phyloP scores from a whole-genome alignment of 2,113 vertebrate species.

The Tauraco erythrolophus region DNA sequence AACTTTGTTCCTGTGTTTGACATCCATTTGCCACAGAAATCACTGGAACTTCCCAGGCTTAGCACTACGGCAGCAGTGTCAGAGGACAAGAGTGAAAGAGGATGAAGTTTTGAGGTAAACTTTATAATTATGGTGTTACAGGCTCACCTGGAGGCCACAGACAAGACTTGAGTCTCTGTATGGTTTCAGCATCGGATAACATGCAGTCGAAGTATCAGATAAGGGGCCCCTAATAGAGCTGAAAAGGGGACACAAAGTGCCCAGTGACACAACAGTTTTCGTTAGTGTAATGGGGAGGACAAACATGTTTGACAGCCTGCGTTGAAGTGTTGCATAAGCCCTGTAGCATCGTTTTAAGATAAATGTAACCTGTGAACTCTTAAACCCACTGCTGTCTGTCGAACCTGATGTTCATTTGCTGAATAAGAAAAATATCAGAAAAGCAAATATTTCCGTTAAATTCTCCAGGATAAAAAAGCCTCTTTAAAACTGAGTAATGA shows the following conservation, averaged over 20 bases:
- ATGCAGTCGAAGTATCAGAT: not conserved
- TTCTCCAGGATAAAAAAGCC: not conserved
- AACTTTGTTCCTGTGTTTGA: not conserved
- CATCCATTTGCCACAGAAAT: not conserved
- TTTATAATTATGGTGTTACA: not conserved
- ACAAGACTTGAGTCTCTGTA: not conserved
- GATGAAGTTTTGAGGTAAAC: not conserved
- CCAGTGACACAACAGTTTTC: not conserved
- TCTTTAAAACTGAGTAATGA: conserved; percentile 26
- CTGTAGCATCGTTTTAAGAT: not conserved
- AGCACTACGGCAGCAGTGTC: not conserved
- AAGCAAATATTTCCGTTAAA: conserved; percentile 13
- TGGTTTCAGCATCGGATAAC: not conserved
- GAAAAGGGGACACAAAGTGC: not conserved
- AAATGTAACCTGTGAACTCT: not conserved
- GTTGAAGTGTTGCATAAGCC: not conserved
- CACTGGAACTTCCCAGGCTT: not conserved
- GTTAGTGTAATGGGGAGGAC: not conserved
- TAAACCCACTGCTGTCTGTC: not conserved
- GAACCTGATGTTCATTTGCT: not conserved
- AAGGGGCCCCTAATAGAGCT: not conserved
- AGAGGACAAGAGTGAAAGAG: not conserved
- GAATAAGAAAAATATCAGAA: not conserved
- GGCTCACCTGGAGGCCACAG: not conserved
- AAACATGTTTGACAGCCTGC: not conserved